Conservation (phyloP, 2,797 vertebrate species). For the Sparidentex hasta region DNA sequence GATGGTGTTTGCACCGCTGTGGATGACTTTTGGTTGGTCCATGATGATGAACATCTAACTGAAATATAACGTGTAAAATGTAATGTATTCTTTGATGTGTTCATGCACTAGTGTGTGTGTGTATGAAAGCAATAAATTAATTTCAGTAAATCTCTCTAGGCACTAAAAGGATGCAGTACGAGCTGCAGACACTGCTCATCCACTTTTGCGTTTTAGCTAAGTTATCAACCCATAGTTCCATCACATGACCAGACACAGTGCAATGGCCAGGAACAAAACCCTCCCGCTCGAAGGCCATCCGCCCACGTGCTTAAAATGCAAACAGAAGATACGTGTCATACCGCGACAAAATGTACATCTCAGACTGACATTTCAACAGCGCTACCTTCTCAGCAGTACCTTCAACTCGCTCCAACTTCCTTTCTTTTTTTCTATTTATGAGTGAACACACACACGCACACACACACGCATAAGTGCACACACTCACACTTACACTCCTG, state of each 20-base stretch:
- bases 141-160: not conserved
- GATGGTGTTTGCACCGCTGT: too few relatives aligned
- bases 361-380: constrained; percentile 41
- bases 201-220: constrained; percentile 27
- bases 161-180: not conserved
- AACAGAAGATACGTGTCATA: constrained; percentile 56
- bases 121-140: not conserved
- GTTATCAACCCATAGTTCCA: constrained; percentile 48
- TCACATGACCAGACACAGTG: constrained; percentile 33
- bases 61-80: too few relatives aligned
- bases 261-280: constrained; percentile 36
- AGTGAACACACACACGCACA: constrained; percentile 12
- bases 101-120: not conserved
- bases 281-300: constrained; percentile 37
- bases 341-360: constrained; percentile 3
- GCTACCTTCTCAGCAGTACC: constrained; percentile 12
- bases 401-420: constrained; percentile 1
- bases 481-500: not conserved
- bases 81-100: not conserved
- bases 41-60: too few relatives aligned
- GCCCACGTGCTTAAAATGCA: constrained; percentile 36
- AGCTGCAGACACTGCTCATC: constrained; percentile 21
- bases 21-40: too few relatives aligned
- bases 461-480: constrained; percentile 8
- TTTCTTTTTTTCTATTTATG: constrained; percentile 31